Evolutionary conservation across 2,797 vertebrate genomes (phyloP), one percentile per base, ranked within the genome.

Genomic region (Falco berigora): DNA sequence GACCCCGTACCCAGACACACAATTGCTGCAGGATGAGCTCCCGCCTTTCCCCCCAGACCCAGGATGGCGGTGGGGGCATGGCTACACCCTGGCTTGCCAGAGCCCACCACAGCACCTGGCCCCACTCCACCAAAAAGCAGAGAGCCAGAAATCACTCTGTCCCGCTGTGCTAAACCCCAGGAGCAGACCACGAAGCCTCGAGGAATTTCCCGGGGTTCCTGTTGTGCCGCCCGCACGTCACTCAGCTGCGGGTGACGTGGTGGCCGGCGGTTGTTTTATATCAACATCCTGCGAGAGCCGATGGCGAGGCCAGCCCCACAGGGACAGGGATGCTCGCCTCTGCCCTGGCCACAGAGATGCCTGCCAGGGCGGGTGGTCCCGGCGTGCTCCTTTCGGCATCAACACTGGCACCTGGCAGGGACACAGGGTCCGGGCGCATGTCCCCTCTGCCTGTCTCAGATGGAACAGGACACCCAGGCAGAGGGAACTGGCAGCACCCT

Each of bases 161-260:
- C 72, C 75, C 0, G 2, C 23, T 42, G 44, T 11, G 67, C 88
- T n/a, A 8, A 83, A 36, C 1, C 28, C 67, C 40, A 2, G 44
- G 30, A 77, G 52, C 68, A 66, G 74, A 77, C 10, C 89, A 62
- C 1, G 5, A 36, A 67, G 66, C 47, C 78, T 63, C 0, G 0
- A 86, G 94, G 87, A n/a, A 56, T 89, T 79, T 94, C 81, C 64
- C 0, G 30, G 90, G 63, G 72, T 77, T 91, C 72, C 85, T 90
- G 68, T 44, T 71, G 76, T 67, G 72, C 72, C 2, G 6, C 67
- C 34, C 2, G 8, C 22, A 0, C 3, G 24, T 92, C 95, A 18
- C 78, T 76, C 7, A 1, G 52, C 71, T 15, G 0, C 0, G 22
- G 63, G 71, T 81, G 92, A 78, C 24, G 14, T 1, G 22, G 58